Evolutionary conservation across 2,113 vertebrate genomes (phyloP).

Genomic region (Crypturellus undulatus): DNA sequence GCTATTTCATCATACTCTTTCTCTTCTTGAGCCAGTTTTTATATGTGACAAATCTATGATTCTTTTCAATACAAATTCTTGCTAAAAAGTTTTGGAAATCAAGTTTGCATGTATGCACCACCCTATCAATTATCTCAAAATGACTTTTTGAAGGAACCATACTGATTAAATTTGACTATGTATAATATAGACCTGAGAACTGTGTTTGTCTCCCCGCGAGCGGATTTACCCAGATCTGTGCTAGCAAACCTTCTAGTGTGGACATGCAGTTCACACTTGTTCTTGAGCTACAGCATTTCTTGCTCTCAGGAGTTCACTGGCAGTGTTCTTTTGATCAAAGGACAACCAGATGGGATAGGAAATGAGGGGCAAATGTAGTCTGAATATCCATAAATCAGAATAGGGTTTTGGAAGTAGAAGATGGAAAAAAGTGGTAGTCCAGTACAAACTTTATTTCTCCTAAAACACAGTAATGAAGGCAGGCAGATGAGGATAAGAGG

Average conservation of each 20-base stretch:
- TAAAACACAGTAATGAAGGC: background rate
- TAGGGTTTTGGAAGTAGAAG: background rate
- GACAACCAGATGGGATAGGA: background rate
- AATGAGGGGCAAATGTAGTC: background rate
- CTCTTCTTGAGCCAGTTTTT: background rate
- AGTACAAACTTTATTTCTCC: background rate
- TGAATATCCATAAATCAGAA: background rate
- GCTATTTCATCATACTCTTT: background rate
- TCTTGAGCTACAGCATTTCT: background rate
- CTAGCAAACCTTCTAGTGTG: background rate
- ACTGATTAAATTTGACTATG: background rate
- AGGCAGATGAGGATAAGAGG: background rate
- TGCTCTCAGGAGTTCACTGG: background rate
- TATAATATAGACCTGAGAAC: background rate
- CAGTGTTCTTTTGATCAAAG: background rate
- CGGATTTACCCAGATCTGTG: background rate
- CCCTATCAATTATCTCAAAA: background rate
- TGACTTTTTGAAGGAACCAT: background rate
- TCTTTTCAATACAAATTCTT: background rate
- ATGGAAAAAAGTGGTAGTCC: background rate
- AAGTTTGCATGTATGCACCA: background rate
- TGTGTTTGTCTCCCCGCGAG: background rate
- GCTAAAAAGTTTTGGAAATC: conserved; percentile 6
- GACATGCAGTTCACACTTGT: background rate
- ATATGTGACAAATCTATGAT: background rate